These are phyloP conservation scores for Sphinx pinastri DNA, from an alignment of 2,888 invertebrate species.

Conservation along the genomic window DNA sequence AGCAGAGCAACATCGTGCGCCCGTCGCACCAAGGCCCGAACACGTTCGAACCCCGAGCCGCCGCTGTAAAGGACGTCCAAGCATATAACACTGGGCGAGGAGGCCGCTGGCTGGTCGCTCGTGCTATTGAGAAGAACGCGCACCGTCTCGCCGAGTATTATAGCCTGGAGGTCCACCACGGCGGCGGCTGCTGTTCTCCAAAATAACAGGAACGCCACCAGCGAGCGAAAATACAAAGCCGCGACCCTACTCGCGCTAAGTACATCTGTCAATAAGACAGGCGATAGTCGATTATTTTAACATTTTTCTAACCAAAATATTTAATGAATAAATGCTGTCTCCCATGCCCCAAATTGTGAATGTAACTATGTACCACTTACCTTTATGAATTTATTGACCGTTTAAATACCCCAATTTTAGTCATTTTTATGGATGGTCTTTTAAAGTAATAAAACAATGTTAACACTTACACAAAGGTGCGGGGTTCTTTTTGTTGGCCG, in stretches of 20 bases:
- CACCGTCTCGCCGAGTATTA: conserved; percentile 70
- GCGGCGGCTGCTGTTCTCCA: conserved; percentile 73
- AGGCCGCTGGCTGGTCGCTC: conserved; percentile 56
- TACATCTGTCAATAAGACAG: conserved; percentile 5
- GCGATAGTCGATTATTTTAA: conserved; percentile 2
- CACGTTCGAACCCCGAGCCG: conserved; percentile 39
- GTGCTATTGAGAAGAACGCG: conserved; percentile 74
- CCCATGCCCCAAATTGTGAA: not conserved
- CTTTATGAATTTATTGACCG: not conserved
- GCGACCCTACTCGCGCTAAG: not conserved
- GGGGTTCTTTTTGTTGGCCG: conserved; percentile 55
- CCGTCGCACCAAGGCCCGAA: conserved; percentile 41
- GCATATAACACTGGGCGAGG: conserved; percentile 71
- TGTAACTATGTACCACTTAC: not conserved
- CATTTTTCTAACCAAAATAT: not conserved
- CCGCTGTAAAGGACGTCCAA: conserved; percentile 74
- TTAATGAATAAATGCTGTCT: not conserved
- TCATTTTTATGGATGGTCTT: too few species aligned
- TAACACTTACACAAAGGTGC: conserved; percentile 62
- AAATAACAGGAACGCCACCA: conserved; percentile 67
- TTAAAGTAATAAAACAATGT: not conserved
- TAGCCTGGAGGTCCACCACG: conserved; percentile 64
- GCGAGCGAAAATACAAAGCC: conserved; percentile 37
- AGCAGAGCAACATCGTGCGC: conserved; percentile 48
- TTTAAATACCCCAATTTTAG: not conserved